Base-by-base conservation (phyloP, 2,113 vertebrate genomes). In the Tenebrosternarchus preto region DNA sequence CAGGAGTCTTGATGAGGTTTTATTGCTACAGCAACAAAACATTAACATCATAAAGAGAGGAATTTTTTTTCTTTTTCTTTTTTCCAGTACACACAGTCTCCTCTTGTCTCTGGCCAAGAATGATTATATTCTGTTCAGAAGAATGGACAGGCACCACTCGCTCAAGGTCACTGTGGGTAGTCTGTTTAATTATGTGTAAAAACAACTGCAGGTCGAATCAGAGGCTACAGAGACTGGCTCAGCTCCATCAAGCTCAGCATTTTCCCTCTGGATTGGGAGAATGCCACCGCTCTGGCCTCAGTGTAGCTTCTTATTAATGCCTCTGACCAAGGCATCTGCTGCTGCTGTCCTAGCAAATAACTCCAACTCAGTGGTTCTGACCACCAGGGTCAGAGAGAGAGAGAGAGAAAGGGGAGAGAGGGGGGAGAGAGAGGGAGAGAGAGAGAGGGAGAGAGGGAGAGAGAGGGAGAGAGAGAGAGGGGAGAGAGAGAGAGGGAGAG, bases 331-430 rank as follows among this genome's bases (percentile, higher is more conserved):
- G 67, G 33, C 33, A 36, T 6, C n/a, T 22, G 24, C 81, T 63
- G 46, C 20, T 89, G 87, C 91, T 92, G 92, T 92, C 88, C 87
- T 87, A 90, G 91, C 91, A 92, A 89, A 92, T 92, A 90, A 84
- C 86, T 89, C 90, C 87, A 88, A 81, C 86, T 90, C 87, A 86
- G 85, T 85, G 85, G 86, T 82, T 89, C 86, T 90, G 86, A 89
- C 88, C 79, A 63, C 81, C 80, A 56, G 86, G 82, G 77, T 71
- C n/a, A 53, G 86, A 84, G 83, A 89, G 83, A 86, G 82, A 86
- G 72, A 80, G 63, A 27, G 60, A 74, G 69, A 64, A 43, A 15
- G 33, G 25, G 24, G 53, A 84, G 78, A 69, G 85, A 60, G 80
- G 74, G 67, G 53, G 78, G 46, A 3, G 46, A 55, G 24, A 50